Evolutionary conservation across 2,797 vertebrate genomes (phyloP).

Genomic region (Gymnothorax reevesii): DNA sequence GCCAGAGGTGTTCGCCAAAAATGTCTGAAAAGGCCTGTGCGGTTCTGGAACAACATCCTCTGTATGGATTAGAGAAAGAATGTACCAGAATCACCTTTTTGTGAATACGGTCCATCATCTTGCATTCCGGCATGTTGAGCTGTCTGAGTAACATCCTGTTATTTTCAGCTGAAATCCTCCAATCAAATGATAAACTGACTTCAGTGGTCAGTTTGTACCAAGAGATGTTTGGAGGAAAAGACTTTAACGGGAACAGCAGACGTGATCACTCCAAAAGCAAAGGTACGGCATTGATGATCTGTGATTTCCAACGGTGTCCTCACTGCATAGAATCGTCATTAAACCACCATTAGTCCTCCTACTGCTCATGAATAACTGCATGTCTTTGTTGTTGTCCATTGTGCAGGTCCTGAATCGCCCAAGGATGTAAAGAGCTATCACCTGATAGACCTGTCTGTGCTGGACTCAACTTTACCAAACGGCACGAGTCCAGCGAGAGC

Average conservation of each 20-base stretch:
- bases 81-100: neutral
- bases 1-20: too few relatives aligned
- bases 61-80: too few relatives aligned
- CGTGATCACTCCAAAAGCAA: conserved; percentile 32
- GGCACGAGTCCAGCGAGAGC: neutral
- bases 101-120: neutral
- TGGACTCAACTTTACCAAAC: conserved; percentile 52
- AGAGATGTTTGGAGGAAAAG: conserved; percentile 49
- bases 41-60: too few relatives aligned
- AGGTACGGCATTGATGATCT: conserved; percentile 29
- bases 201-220: conserved; percentile 70
- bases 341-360: neutral
- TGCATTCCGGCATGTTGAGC: neutral
- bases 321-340: neutral
- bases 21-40: too few relatives aligned
- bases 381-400: conserved; percentile 30
- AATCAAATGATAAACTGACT: conserved; percentile 79
- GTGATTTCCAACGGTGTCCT: neutral
- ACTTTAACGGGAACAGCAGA: conserved; percentile 39
- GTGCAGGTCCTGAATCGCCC: conserved; percentile 50
- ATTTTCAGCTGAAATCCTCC: conserved; percentile 75
- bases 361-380: neutral
- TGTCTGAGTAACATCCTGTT: neutral
- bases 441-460: conserved; percentile 79
- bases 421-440: conserved; percentile 71